Conservation (phyloP, 2,888 invertebrate genomes). For the Synergus japonicus region DNA sequence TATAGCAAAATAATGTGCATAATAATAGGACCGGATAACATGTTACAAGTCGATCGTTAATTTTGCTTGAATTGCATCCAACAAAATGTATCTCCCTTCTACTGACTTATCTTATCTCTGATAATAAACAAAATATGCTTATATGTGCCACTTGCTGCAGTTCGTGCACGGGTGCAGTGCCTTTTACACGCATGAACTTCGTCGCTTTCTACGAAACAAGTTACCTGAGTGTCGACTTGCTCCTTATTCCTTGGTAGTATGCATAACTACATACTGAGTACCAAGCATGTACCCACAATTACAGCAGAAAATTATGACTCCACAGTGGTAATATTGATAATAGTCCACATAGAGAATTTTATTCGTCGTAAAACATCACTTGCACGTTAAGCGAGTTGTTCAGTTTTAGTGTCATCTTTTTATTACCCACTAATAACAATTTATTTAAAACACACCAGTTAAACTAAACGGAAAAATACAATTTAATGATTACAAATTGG, state of each 20-base stretch:
- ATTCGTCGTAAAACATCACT: slow-evolving; percentile 6
- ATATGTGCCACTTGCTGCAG: slow-evolving; percentile 38
- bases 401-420: slow-evolving; percentile 1
- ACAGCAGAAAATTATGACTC: slow-evolving; percentile 29
- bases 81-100: slow-evolving; percentile 28
- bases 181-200: slow-evolving; percentile 38
- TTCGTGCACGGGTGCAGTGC: slow-evolving; percentile 30
- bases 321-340: slow-evolving; percentile 22
- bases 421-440: slow-evolving; percentile 4
- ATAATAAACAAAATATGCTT: slow-evolving; percentile 39
- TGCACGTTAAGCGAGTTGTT: slow-evolving; percentile 31
- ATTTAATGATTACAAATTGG: neutral
- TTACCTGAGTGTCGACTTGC: slow-evolving; percentile 27
- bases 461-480: neutral
- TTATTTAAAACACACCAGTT: slow-evolving; percentile 20
- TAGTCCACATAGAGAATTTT: slow-evolving; percentile 2
- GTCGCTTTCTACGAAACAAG: slow-evolving; percentile 39
- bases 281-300: slow-evolving; percentile 11
- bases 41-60: slow-evolving; percentile 38
- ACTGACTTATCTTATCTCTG: slow-evolving; percentile 35
- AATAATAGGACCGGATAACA: slow-evolving; percentile 29
- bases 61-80: slow-evolving; percentile 29
- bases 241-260: slow-evolving; percentile 29
- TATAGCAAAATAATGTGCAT: slow-evolving; percentile 36
- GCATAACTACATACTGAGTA: slow-evolving; percentile 8